These are phyloP conservation scores for Hippocampus abdominalis DNA, from an alignment of 2,113 vertebrate species.

Conservation along the genomic window DNA sequence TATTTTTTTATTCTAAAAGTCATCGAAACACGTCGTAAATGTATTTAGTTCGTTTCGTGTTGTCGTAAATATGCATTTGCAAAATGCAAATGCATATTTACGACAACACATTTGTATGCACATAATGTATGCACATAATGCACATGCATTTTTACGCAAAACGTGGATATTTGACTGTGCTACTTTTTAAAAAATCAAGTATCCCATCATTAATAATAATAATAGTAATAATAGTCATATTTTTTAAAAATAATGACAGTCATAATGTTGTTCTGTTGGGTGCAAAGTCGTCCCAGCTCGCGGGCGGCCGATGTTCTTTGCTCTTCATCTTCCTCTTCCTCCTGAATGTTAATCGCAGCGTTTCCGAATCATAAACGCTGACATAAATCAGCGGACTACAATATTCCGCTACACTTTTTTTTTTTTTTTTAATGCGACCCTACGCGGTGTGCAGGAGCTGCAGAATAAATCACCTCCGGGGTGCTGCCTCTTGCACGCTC, in stretches of 20 bases:
- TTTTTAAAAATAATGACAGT: too few species aligned
- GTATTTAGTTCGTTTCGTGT: background rate
- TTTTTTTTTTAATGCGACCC: conserved; percentile 45
- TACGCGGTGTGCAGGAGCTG: conserved; percentile 65
- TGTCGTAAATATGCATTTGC: too few species aligned
- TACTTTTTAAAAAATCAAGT: background rate
- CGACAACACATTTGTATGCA: too few species aligned
- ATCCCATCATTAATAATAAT: background rate
- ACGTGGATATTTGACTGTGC: too few species aligned
- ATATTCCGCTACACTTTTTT: conserved; percentile 71
- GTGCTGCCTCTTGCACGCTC: background rate
- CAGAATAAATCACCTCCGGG: conserved; percentile 76
- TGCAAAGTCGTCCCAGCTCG: background rate
- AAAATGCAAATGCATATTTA: too few species aligned
- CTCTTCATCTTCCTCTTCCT: conserved; percentile 28
- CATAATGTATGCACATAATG: too few species aligned
- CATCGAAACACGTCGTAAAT: background rate
- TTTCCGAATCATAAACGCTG: conserved; percentile 71
- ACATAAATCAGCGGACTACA: conserved; percentile 72
- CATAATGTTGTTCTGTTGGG: background rate
- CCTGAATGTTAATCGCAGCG: conserved; percentile 71
- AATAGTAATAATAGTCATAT: conserved; percentile 1
- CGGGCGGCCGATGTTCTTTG: conserved; percentile 8
- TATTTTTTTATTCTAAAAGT: background rate
- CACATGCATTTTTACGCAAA: too few species aligned